These are phyloP conservation scores for Rhingia campestris DNA, from an alignment of 2,888 invertebrate species.

Conservation along the genomic window DNA sequence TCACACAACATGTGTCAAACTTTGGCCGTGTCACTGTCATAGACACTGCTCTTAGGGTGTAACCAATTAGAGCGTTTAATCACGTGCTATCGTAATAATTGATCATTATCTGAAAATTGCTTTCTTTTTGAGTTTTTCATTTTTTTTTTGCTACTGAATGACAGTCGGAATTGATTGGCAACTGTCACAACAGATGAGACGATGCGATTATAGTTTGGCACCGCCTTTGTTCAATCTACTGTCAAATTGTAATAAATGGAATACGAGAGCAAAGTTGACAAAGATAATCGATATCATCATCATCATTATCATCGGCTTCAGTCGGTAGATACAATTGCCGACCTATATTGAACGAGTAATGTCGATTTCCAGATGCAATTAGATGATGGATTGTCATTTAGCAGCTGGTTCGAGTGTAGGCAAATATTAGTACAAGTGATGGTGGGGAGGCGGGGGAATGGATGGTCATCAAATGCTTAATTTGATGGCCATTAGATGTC, in stretches of 20 bases:
- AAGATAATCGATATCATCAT: constrained; percentile 8
- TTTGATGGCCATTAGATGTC: constrained; percentile 4
- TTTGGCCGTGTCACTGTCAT: constrained; percentile 7
- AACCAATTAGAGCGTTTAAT: constrained; percentile 25
- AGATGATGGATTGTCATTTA: constrained; percentile 26
- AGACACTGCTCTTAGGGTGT: constrained; percentile 8
- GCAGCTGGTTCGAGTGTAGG: not conserved
- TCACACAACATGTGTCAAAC: constrained; percentile 24
- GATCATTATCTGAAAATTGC: not conserved
- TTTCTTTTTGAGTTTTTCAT: too few species aligned
- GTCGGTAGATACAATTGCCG: not conserved
- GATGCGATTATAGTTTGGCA: not conserved
- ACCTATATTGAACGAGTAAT: not conserved
- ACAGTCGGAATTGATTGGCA: constrained; percentile 10
- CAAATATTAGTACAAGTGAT: not conserved
- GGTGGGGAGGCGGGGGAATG: not conserved
- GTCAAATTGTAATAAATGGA: constrained; percentile 18
- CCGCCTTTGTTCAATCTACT: constrained; percentile 23
- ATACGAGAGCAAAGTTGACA: constrained; percentile 11
- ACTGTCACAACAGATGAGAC: constrained; percentile 10
- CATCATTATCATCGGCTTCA: not conserved
- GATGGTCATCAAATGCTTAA: constrained; percentile 13
- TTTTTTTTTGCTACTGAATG: not conserved
- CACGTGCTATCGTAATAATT: constrained; percentile 30
- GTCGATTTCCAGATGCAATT: constrained; percentile 19